Percentiles rank a stretch among this genome's conserved stretches.
phyloP scores from a whole-genome alignment of 1,140 invertebrate species.

The Drosophila eugracilis region DNA sequence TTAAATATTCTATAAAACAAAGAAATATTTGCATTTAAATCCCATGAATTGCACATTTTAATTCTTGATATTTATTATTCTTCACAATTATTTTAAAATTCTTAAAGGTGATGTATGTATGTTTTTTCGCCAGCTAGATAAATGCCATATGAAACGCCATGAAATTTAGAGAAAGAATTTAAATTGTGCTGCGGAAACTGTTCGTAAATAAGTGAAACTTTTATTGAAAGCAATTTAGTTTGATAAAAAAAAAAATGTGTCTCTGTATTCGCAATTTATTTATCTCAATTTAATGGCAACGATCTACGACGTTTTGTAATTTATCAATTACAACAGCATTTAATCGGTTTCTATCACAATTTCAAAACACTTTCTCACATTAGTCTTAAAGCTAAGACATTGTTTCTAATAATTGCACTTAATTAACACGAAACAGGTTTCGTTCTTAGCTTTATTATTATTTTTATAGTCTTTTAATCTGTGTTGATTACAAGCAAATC shows the following conservation, averaged over 20 bases:
- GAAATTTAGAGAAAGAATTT: not conserved
- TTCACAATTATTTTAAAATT: too few relatives aligned
- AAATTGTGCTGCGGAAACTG: not conserved
- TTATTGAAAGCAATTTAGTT: not conserved
- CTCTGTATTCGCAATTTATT: not conserved
- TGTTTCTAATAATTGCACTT: slow-evolving; percentile 45
- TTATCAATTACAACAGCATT: not conserved
- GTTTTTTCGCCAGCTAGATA: too few relatives aligned
- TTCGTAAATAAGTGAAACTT: not conserved
- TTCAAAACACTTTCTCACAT: slow-evolving; percentile 24
- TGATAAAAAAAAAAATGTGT: not conserved
- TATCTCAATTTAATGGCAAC: slow-evolving; percentile 13
- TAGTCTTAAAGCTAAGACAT: not conserved
- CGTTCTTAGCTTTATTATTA: slow-evolving; percentile 3
- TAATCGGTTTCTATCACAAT: not conserved
- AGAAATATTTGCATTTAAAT: too few relatives aligned
- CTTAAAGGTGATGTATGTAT: too few relatives aligned
- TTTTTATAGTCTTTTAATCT: not conserved
- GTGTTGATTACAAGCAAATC: slow-evolving; percentile 21
- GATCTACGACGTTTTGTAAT: not conserved
- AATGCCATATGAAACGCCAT: too few relatives aligned
- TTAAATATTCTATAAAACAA: too few relatives aligned
- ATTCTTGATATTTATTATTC: too few relatives aligned
- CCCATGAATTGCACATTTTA: too few relatives aligned
- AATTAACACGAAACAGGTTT: slow-evolving; percentile 36